These are phyloP conservation scores for Entelurus aequoreus DNA, from an alignment of 2,113 vertebrate genomes.

Conservation along the genomic window DNA sequence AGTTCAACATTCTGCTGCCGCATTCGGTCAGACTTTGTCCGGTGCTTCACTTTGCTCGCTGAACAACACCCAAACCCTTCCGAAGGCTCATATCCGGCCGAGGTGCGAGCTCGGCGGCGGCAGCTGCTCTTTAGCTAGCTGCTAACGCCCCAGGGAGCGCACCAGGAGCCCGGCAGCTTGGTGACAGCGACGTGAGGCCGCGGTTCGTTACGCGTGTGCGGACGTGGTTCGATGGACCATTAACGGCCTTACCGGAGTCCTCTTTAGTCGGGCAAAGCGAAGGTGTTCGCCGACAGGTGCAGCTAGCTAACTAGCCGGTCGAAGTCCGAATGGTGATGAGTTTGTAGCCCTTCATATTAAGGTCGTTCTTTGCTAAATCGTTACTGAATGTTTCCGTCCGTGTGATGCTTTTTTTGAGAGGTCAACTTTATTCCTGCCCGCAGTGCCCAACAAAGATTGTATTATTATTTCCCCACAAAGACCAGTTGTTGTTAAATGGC, in stretches of 20 bases:
- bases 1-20: conserved; percentile 39
- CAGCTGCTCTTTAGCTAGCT: background rate
- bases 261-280: background rate
- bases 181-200: background rate
- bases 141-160: background rate
- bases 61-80: background rate
- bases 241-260: background rate
- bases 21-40: background rate
- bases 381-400: too few species aligned
- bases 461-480: too few species aligned
- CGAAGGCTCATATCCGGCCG: background rate
- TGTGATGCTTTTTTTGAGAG: too few species aligned
- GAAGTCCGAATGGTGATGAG: too few species aligned
- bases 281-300: background rate
- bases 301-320: background rate
- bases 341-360: too few species aligned
- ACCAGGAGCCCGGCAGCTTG: background rate
- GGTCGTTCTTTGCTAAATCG: too few species aligned
- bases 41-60: background rate
- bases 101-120: background rate
- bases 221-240: background rate
- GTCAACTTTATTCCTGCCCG: too few species aligned
- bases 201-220: background rate
- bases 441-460: too few species aligned
- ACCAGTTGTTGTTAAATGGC: too few species aligned